A percentile compares a stretch with the other conserved stretches of the same genome.
Conservation (phyloP, 2,797 vertebrate genomes). For the Malurus splendens region DNA sequence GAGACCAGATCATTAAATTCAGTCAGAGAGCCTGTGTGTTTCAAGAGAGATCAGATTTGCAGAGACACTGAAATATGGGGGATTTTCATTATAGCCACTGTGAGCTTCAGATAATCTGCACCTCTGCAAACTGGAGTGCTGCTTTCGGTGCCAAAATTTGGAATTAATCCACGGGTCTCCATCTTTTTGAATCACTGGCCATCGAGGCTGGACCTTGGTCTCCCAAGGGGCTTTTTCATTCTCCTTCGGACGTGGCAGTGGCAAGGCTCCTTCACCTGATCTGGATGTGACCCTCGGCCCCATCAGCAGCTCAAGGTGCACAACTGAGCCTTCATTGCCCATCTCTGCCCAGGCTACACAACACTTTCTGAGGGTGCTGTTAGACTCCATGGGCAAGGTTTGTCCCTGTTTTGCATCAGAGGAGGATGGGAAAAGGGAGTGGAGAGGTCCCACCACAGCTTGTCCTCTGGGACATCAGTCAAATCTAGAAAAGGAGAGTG, state of each 20-base stretch:
- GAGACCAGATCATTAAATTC: neutral
- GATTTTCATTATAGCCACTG: neutral
- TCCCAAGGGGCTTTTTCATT: neutral
- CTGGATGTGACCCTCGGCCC: rapidly evolving
- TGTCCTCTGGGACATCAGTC: neutral
- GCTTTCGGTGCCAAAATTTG: neutral
- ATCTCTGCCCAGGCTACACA: neutral
- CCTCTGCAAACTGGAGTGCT: neutral
- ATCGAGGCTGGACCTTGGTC: neutral
- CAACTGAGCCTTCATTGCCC: neutral
- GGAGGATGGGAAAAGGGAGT: neutral
- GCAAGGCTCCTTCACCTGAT: neutral
- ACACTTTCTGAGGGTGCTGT: neutral
- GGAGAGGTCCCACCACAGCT: neutral
- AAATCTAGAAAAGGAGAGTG: neutral
- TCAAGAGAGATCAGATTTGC: neutral
- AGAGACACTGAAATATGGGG: neutral
- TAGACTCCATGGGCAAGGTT: neutral
- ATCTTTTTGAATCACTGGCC: neutral
- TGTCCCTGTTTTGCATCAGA: rapidly evolving
- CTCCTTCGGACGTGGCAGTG: neutral
- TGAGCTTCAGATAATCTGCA: neutral
- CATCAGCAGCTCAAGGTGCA: neutral
- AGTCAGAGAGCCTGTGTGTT: neutral
- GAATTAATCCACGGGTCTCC: neutral